Conservation (phyloP, 2,797 vertebrate genomes). For the Micrastur ruficollis region DNA sequence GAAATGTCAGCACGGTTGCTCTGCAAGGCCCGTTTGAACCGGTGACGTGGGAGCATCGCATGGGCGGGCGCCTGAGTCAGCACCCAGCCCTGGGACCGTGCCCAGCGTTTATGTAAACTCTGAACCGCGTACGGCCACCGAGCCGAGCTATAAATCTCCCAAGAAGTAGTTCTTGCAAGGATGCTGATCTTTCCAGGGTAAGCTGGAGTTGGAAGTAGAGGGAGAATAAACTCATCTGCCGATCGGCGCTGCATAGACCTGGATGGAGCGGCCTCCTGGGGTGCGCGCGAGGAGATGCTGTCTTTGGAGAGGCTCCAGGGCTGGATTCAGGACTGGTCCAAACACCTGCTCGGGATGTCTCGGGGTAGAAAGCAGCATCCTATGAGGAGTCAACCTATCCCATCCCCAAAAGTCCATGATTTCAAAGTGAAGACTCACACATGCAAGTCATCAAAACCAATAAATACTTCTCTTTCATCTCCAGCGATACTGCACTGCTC, state of each 20-base stretch:
- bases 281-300: accelerated
- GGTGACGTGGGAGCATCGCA: not conserved
- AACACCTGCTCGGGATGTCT: not conserved
- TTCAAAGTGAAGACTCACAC: not conserved
- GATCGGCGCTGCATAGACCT: accelerated
- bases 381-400: not conserved
- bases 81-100: not conserved
- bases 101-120: not conserved
- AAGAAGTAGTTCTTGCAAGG: not conserved
- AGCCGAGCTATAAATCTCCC: not conserved
- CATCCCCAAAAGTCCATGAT: not conserved
- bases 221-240: not conserved
- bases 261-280: accelerated
- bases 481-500: not conserved
- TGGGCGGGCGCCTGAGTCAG: not conserved
- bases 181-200: not conserved
- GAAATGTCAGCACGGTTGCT: not conserved
- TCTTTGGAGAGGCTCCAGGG: not conserved
- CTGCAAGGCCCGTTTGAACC: accelerated
- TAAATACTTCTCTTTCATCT: not conserved
- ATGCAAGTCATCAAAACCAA: not conserved
- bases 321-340: not conserved
- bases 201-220: not conserved
- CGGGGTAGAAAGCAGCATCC: not conserved
- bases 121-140: not conserved